phyloP scores from a whole-genome alignment of 2,113 vertebrate species.

The Pristiophorus japonicus region DNA sequence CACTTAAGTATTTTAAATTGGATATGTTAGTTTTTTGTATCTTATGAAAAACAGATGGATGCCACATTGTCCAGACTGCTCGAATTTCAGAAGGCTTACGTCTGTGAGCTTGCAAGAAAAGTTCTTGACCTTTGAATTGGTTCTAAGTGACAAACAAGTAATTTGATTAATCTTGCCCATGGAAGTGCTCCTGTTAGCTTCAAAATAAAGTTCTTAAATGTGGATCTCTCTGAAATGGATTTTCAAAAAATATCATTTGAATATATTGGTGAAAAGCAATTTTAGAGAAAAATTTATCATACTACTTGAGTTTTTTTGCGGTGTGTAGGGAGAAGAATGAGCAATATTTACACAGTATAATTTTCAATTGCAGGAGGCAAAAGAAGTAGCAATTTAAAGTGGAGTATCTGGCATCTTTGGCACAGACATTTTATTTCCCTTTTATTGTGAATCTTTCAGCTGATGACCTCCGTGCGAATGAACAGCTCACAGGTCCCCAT shows the following conservation, averaged over 20 bases:
- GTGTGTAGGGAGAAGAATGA: background rate
- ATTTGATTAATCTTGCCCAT: background rate
- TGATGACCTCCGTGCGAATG: conserved; percentile 86
- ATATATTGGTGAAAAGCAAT: background rate
- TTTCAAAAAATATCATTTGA: background rate
- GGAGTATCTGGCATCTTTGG: background rate
- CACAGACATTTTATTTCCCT: background rate
- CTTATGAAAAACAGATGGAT: background rate
- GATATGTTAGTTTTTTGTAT: background rate
- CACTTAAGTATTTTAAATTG: background rate
- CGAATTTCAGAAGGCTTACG: background rate
- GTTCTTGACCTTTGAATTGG: background rate
- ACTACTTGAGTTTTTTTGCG: background rate
- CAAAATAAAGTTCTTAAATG: background rate
- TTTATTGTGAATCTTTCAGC: conserved; percentile 56
- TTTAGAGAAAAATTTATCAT: background rate
- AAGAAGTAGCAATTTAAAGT: background rate
- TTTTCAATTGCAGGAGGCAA: background rate
- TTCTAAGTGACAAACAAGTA: background rate
- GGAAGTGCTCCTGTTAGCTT: background rate
- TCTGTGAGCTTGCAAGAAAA: background rate
- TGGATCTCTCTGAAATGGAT: background rate
- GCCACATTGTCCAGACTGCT: background rate
- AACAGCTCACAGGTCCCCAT: conserved; percentile 81
- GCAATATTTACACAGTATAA: background rate